Conservation (phyloP, 2,113 vertebrate species). For the Aegotheles bennettii region DNA sequence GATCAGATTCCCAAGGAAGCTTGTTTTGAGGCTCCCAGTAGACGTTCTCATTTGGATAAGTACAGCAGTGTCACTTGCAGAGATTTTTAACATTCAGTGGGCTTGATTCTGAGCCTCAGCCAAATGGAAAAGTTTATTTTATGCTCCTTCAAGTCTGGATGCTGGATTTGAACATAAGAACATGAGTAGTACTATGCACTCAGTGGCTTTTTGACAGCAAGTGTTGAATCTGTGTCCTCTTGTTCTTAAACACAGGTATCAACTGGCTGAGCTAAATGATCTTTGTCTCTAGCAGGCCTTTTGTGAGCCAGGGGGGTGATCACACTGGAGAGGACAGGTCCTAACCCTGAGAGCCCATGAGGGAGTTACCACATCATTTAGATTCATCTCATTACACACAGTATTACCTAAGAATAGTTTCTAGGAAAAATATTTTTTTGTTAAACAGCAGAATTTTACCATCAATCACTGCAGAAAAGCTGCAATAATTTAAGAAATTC, state of each 20-base stretch:
- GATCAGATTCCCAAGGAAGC: neutral
- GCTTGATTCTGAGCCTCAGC: neutral
- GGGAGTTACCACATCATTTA: neutral
- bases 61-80: neutral
- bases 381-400: neutral
- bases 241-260: neutral
- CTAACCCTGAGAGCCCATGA: neutral
- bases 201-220: neutral
- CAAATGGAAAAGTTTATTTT: neutral
- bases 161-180: neutral
- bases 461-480: neutral
- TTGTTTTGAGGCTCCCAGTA: neutral
- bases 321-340: neutral
- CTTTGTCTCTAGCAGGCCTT: neutral
- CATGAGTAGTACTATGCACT: neutral
- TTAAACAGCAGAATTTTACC: neutral
- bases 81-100: neutral
- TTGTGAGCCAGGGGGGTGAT: neutral
- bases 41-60: neutral
- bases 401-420: neutral
- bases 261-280: neutral
- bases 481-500: neutral
- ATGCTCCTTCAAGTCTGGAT: neutral
- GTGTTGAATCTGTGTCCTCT: neutral
- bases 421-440: neutral